phyloP scores from a whole-genome alignment of 1,140 invertebrate species.

The Zaprionus taronus region DNA sequence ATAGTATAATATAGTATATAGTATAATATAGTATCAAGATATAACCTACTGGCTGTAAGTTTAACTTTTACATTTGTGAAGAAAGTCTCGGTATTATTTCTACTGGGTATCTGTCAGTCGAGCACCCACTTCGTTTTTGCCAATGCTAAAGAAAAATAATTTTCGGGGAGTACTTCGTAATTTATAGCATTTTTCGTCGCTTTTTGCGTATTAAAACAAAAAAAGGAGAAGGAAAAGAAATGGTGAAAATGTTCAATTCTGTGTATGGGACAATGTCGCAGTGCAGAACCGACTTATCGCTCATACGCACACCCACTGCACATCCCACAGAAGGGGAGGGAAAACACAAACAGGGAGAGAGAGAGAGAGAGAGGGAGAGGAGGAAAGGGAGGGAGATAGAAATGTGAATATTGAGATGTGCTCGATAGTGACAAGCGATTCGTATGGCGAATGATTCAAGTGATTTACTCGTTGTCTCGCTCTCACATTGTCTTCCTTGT shows the following conservation, averaged over 20 bases:
- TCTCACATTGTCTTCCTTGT: slow-evolving; percentile 31
- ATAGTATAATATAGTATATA: neutral
- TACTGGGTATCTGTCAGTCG: slow-evolving; percentile 7
- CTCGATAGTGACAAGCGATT: slow-evolving; percentile 50
- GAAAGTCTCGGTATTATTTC: no score
- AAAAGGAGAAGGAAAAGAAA: slow-evolving; percentile 9
- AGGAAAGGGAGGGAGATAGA: neutral
- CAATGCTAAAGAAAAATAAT: slow-evolving; percentile 8
- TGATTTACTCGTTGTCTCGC: slow-evolving; percentile 66
- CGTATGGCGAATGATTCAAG: slow-evolving; percentile 51
- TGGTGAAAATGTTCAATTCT: slow-evolving; percentile 67
- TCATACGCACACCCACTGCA: neutral
- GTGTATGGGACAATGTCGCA: slow-evolving; percentile 54
- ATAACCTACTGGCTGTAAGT: neutral
- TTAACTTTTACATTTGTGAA: no score
- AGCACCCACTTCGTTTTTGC: neutral
- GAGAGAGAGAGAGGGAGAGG: slow-evolving; percentile 9
- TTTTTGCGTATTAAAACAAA: slow-evolving; percentile 39
- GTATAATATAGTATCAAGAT: neutral
- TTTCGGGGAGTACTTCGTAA: slow-evolving; percentile 60
- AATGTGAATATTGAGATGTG: slow-evolving; percentile 75
- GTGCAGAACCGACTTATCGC: slow-evolving; percentile 31
- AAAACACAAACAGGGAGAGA: neutral
- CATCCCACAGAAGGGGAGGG: slow-evolving; percentile 1
- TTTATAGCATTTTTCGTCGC: slow-evolving; percentile 67